phyloP scores from a whole-genome alignment of 2,113 vertebrate genomes.

The Petrocephalus microphthalmus region DNA sequence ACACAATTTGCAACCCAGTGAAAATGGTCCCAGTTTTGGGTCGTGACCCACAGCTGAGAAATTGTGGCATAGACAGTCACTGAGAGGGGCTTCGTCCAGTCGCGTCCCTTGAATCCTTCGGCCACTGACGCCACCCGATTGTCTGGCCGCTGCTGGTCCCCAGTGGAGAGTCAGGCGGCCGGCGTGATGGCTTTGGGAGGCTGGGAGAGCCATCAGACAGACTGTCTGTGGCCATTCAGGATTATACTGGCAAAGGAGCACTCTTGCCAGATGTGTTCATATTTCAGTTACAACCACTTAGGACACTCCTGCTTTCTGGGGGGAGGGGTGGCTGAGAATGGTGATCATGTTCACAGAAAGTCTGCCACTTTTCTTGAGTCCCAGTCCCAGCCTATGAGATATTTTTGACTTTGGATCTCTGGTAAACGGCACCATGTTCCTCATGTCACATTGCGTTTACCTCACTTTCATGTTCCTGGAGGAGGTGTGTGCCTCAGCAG shows the following conservation, averaged over 20 bases:
- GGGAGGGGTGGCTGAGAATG: constrained; percentile 16
- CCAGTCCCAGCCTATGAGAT: not conserved
- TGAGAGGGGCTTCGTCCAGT: not conserved
- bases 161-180: not conserved
- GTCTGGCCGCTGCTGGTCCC: not conserved
- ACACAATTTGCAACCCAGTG: not conserved
- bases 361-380: not conserved
- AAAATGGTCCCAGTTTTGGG: not conserved
- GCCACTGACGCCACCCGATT: constrained; percentile 10
- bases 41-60: not conserved
- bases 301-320: not conserved
- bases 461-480: not conserved
- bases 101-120: constrained; percentile 28
- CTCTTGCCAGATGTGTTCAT: constrained; percentile 26
- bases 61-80: not conserved
- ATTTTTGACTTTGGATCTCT: not conserved
- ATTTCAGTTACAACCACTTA: constrained; percentile 23
- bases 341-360: not conserved
- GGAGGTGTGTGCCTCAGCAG: not conserved
- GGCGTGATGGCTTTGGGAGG: constrained; percentile 18
- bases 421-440: not conserved
- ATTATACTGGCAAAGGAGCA: constrained; percentile 6
- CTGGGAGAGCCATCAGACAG: constrained; percentile 31
- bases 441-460: not conserved
- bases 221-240: constrained; percentile 18